These are phyloP conservation scores for Ceramica pisi DNA, from an alignment of 2,888 invertebrate genomes.

Conservation along the genomic window DNA sequence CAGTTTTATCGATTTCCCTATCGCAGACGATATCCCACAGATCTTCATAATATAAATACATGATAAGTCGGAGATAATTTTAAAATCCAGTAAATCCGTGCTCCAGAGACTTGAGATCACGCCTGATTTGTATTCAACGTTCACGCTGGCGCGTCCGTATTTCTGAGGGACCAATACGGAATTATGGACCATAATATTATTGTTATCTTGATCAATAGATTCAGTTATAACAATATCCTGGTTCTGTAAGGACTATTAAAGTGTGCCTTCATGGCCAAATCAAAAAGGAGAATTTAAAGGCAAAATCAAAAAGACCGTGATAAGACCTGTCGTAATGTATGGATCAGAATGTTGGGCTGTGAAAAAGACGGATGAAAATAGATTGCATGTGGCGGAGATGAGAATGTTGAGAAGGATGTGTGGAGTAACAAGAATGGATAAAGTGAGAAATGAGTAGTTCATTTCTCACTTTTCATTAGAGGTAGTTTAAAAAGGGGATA, in stretches of 20 bases:
- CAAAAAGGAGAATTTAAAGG: no score
- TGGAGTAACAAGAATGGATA: no score
- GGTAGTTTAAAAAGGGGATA: no score
- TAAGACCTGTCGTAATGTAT: no score
- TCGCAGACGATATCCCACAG: background rate
- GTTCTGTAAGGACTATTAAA: background rate
- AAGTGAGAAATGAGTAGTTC: no score
- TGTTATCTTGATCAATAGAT: conserved; percentile 42
- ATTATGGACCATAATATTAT: conserved; percentile 32
- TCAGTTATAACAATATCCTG: conserved; percentile 5
- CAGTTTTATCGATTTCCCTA: background rate
- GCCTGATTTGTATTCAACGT: conserved; percentile 81
- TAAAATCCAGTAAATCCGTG: conserved; percentile 68
- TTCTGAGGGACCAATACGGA: conserved; percentile 67
- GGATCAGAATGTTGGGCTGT: no score
- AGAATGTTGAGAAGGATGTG: no score
- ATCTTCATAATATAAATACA: conserved; percentile 42
- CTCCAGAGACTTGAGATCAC: conserved; percentile 74
- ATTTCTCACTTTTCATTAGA: no score
- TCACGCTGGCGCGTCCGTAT: conserved; percentile 73
- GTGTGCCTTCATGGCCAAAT: no score
- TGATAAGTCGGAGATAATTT: conserved; percentile 56
- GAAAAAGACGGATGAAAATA: no score
- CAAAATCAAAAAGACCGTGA: no score
- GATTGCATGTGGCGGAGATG: no score